Base-by-base conservation (phyloP, 2,888 invertebrate species). In the Andrena flavipes region DNA sequence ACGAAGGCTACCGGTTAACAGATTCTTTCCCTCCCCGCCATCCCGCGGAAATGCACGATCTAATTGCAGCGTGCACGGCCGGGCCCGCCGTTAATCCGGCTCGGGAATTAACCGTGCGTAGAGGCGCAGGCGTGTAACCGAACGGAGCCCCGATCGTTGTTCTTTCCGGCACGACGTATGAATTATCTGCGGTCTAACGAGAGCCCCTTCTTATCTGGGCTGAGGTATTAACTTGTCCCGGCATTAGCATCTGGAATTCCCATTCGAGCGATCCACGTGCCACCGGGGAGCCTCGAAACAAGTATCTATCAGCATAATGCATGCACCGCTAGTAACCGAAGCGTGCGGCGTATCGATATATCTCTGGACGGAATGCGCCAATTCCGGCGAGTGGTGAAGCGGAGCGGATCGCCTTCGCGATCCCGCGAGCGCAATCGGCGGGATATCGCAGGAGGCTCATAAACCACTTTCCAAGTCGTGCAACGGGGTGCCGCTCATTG, bases 381-480 rank as follows among this genome's bases (percentile, higher is more conserved):
- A 83, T 84, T 83, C 84, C 26, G 75, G 83, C 84, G 83, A 59
- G 69, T 67, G 84, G 83, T 70, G 79, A 83, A 84, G 75, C 83
- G 83, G 62, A 83, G 79, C 84, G 84, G 68, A 78, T 84, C 84
- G 75, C 69, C 63, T 54, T 35, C 48, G 62, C 60, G 70, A 76
- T 56, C 75, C 67, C 48, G 75, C 68, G 84, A 74, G 76, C 16
- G 54, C 75, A 67, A 80, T 80, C 81, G 73, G 20, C 64, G 60
- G 60, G 71, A 81, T 78, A 81, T 81, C 75, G 80, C n/a, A 35
- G 67, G 35, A 42, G 51, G 64, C 81, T 76, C 82, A 75, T 85
- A 85, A 85, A 85, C 85, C 85, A 85, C 85, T 85, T 84, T 85
- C 85, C 78, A 82, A 85, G 82, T 85, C 82, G 84, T 78, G 84